Percentiles rank a stretch among this genome's conserved stretches.
Evolutionary conservation across 2,888 invertebrate species (phyloP).

Genomic region (Leptinotarsa haldemani): DNA sequence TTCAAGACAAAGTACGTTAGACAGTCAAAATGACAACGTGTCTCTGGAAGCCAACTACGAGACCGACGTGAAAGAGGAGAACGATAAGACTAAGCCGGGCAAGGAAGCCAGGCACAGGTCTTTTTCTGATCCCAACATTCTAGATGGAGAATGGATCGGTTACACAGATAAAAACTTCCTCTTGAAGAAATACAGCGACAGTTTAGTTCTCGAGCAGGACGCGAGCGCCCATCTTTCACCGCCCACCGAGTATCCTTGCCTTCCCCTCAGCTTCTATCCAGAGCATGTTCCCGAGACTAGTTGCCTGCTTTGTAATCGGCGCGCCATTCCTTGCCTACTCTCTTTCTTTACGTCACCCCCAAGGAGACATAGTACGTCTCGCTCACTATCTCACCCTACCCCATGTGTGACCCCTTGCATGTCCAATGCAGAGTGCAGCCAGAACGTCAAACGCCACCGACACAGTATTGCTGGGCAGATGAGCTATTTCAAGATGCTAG

Average conservation of each 20-base stretch:
- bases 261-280: slow-evolving; percentile 59
- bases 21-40: slow-evolving; percentile 54
- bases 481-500: slow-evolving; percentile 92
- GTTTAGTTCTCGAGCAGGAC: slow-evolving; percentile 42
- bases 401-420: slow-evolving; percentile 58
- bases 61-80: slow-evolving; percentile 53
- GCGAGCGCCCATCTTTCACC: slow-evolving; percentile 52
- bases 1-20: slow-evolving; percentile 52
- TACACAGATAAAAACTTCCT: slow-evolving; percentile 53
- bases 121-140: slow-evolving; percentile 64
- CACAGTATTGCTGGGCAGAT: slow-evolving; percentile 97
- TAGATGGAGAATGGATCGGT: slow-evolving; percentile 55
- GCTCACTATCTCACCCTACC: slow-evolving; percentile 60
- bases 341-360: slow-evolving; percentile 58
- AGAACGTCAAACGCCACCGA: slow-evolving; percentile 80
- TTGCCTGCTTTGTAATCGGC: slow-evolving; percentile 53
- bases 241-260: slow-evolving; percentile 47
- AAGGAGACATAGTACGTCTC: slow-evolving; percentile 47
- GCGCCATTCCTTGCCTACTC: slow-evolving; percentile 58
- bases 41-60: slow-evolving; percentile 60
- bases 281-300: slow-evolving; percentile 50
- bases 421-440: slow-evolving; percentile 62
- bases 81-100: slow-evolving; percentile 38
- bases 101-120: slow-evolving; percentile 56
- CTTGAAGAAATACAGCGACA: slow-evolving; percentile 54